phyloP scores from a whole-genome alignment of 2,797 vertebrate species.

The Lacerta bilineata region DNA sequence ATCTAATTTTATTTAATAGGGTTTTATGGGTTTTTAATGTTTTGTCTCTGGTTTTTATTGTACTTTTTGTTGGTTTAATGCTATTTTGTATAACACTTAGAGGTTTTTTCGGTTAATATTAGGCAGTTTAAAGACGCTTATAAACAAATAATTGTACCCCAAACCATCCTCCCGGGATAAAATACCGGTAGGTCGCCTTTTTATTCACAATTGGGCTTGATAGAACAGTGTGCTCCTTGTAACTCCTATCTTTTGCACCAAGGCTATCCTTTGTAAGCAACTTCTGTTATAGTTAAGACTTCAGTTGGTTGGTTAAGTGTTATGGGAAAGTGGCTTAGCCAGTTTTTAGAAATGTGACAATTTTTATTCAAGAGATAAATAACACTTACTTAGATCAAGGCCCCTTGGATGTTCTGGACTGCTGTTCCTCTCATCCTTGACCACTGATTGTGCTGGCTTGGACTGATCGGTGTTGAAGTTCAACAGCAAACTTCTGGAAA shows the following conservation, averaged over 20 bases:
- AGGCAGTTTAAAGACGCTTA: no score
- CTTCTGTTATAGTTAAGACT: not conserved
- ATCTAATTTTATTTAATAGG: no score
- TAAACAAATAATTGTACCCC: not conserved
- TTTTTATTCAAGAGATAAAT: slow-evolving; percentile 3
- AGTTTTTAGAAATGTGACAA: not conserved
- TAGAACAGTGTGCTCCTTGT: not conserved
- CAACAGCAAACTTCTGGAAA: not conserved
- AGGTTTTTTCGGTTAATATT: no score
- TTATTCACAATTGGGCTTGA: not conserved
- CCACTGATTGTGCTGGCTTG: no score
- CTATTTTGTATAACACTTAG: no score
- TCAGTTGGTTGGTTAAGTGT: not conserved
- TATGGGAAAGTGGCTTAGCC: not conserved
- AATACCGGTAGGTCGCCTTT: not conserved
- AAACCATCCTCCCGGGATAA: not conserved
- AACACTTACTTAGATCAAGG: not conserved
- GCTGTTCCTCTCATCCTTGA: no score
- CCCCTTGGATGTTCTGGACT: not conserved
- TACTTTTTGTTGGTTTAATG: no score
- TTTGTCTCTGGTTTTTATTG: no score
- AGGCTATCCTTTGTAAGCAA: not conserved
- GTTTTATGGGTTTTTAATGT: no score
- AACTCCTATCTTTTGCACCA: not conserved
- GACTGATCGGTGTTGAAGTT: no score